Base-by-base conservation (phyloP, 2,888 invertebrate genomes). In the Aporophyla lueneburgensis region DNA sequence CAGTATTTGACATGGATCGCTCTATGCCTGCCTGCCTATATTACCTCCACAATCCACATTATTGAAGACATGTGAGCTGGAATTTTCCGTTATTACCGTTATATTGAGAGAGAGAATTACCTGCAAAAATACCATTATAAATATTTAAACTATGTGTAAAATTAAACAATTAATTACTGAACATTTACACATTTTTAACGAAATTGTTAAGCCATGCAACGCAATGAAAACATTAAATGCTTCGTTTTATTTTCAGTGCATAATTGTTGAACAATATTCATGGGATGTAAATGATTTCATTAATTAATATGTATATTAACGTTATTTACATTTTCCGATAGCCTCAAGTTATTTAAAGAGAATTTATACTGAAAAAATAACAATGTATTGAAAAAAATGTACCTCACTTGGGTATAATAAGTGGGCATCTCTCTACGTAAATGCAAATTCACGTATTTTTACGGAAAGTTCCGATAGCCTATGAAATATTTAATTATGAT, bases 211-310 rank as follows among this genome's bases (percentile, higher is more conserved):
- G 3, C 33, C 14, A 51, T 62, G 53, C 16, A 14, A 51, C 56
- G 53, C 16, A 74, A 21, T 9, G 27, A 0, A 66, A 40, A 56
- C n/a, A 33, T 54, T 51, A 54, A 65, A 69, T 6, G 0, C 40
- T n/a, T 14, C 1, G 5, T 49, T 70, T 75, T 27, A 58, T 56
- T 81, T 53, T 46, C 56, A 58, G 9, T 58, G n/a, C 33, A 24
- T 71, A 67, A 70, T 58, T 67, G 40, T 21, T 4, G 27, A 69
- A 21, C 21, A 43, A 56, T 75, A 80, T 79, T 75, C 59, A 80
- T 59, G 54, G 21, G 14, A 81, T 71, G 71, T 77, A 33, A 81
- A 68, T 81, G 59, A 65, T 75, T 80, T 69, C 4, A 65, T 80
- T 75, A 65, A 65, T 78, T 49, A 33, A 33, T 46, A 40, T 12